Percentiles rank a stretch among this genome's conserved stretches.
phyloP scores from a whole-genome alignment of 2,888 invertebrate genomes.

The Cyrtodaria siliqua region DNA sequence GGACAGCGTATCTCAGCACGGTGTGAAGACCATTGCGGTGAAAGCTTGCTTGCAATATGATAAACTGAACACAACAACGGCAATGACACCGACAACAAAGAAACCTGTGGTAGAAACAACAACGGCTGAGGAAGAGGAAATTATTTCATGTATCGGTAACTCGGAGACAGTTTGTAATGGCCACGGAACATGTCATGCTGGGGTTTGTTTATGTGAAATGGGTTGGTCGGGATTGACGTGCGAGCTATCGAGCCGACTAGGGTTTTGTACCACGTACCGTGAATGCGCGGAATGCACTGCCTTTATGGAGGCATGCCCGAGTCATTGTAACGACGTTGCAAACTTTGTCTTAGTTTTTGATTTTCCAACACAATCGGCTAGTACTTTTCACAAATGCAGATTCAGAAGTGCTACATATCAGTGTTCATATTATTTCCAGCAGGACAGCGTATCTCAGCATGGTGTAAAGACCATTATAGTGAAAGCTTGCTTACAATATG shows the following conservation, averaged over 20 bases:
- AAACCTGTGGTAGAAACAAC: too few species aligned
- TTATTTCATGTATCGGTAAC: slow-evolving; percentile 22
- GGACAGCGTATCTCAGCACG: slow-evolving; percentile 10
- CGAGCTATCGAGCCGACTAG: slow-evolving; percentile 20
- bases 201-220: slow-evolving; percentile 32
- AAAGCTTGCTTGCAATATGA: slow-evolving; percentile 35
- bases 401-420: slow-evolving; percentile 15
- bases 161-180: slow-evolving; percentile 37
- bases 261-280: slow-evolving; percentile 45
- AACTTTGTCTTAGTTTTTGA: slow-evolving; percentile 39
- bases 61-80: not conserved
- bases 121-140: not conserved
- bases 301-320: slow-evolving; percentile 29
- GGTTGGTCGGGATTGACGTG: slow-evolving; percentile 38
- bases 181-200: slow-evolving; percentile 34
- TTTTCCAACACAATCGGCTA: slow-evolving; percentile 10
- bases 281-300: slow-evolving; percentile 51
- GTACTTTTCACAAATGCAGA: slow-evolving; percentile 34
- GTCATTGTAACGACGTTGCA: slow-evolving; percentile 21
- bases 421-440: slow-evolving; percentile 39
- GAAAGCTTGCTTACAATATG: slow-evolving; percentile 33
- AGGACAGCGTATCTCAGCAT: slow-evolving; percentile 9
- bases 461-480: slow-evolving; percentile 40
- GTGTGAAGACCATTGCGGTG: slow-evolving; percentile 36
- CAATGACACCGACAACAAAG: not conserved